Evolutionary conservation across 2,797 vertebrate species (phyloP), one percentile per base, ranked within the genome.

Genomic region (Notolepis coatsorum): DNA sequence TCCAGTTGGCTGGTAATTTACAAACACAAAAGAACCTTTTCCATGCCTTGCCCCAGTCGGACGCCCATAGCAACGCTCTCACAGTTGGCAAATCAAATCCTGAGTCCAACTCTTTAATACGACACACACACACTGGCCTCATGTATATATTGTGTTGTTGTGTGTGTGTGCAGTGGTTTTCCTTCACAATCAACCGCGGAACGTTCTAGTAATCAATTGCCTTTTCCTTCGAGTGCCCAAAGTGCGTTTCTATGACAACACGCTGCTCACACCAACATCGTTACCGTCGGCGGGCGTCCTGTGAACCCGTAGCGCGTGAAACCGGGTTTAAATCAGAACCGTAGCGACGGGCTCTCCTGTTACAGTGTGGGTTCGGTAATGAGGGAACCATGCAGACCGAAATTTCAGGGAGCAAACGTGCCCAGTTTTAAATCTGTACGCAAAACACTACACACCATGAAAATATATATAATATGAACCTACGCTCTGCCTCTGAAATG

Each of bases 321-420:
- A 24, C 23, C n/a, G 21, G 30, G 18, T 53, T 61, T 50, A 60
- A 68, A 58, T 38, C 28, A 51, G 77, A 47, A 45, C 12, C 28
- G 42, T 10, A 31, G 35, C 54, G 13, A 52, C 59, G 59, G 45
- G 30, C 60, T 72, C 41, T 52, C 13, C 45, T 69, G 71, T 77
- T 83, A 68, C 70, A 59, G 45, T 68, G 67, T 4, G 64, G 69
- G 20, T 75, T 81, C 72, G n/a, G 41, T 70, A 71, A 76, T 80
- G 74, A 82, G 73, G 79, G 67, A n/a, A 79, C 83, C 71, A 66
- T 49, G 51, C 58, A n/a, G 43, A 86, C 76, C 81, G 79, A 85
- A 90, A 84, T 84, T 56, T 69, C 57, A 63, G 73, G n/a, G 51
- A 33, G 54, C 49, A 8, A 39, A 64, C 30, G 24, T 41, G 43